Evolutionary conservation across 2,113 vertebrate species (phyloP).

Genomic region (Macaca nemestrina): DNA sequence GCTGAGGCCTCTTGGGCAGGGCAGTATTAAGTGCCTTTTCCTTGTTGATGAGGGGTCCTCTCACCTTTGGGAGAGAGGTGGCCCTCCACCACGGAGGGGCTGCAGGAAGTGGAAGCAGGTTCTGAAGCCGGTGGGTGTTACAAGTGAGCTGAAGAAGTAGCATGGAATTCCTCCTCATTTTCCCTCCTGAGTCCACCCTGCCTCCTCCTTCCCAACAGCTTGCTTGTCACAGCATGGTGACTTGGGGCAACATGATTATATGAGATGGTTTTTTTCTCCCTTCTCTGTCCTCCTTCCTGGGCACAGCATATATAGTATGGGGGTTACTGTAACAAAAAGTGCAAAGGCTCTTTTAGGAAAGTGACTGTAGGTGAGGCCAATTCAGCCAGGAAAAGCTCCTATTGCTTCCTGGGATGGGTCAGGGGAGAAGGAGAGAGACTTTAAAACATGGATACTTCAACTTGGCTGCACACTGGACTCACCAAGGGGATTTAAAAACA

Average conservation of each 20-base stretch:
- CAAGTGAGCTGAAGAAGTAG: neutral
- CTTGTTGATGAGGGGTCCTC: neutral
- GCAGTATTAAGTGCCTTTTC: neutral
- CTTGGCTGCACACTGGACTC: neutral
- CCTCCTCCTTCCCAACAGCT: neutral
- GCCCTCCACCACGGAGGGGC: too few species aligned
- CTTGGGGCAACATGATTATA: neutral
- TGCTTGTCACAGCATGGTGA: neutral
- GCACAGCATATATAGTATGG: neutral
- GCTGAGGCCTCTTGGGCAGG: neutral
- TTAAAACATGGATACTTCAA: neutral
- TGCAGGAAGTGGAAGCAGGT: neutral
- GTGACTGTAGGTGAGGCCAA: neutral
- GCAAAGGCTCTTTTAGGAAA: neutral
- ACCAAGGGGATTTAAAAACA: neutral
- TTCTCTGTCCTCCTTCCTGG: neutral
- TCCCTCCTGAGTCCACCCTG: neutral
- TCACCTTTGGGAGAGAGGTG: neutral
- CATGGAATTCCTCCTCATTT: neutral
- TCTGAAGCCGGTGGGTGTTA: neutral
- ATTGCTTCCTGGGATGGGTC: neutral
- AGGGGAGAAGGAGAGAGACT: neutral
- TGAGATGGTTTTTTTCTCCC: neutral
- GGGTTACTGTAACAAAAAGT: neutral
- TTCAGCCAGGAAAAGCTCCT: neutral